Base-by-base conservation (phyloP, 1,140 invertebrate species). In the Drosophila lini region DNA sequence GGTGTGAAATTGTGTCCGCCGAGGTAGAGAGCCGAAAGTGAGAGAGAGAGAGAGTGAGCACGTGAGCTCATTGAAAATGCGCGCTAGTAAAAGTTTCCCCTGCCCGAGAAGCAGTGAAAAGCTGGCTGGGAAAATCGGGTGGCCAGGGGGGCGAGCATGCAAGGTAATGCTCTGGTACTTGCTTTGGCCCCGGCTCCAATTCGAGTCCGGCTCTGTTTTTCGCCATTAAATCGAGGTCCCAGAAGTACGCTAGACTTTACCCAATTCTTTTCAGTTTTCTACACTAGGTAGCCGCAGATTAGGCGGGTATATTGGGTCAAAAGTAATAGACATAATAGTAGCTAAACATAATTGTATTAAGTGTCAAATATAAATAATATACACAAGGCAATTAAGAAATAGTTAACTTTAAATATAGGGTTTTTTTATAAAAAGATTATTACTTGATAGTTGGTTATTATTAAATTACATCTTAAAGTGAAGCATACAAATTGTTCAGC, bases 1-100 rank as follows among this genome's bases (percentile, higher is more conserved):
- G 74, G 74, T 90, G 78, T 85, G 67, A 89, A 89, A 85, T 89
- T 89, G 81, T 85, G 85, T 90, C 67, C 85, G 84, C 74, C 68
- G 53, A 53, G 70, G 74, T 44, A n/a, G 28, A 58, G 52, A 34
- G 16, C 7, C 31, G n/a, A 22, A n/a, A 38, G 5, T 4, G 55
- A 34, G 63, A 69, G 52, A 56, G 67, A 47, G 67, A 47, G 44
- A 68, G 50, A 71, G 53, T 38, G 16, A 65, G 74, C 77, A 88
- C 84, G 73, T 88, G 84, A 89, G 80, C 73, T 74, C 80, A 89
- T 83, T 83, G 78, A 62, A 74, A 82, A 88, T 86, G 67, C 61
- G 68, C 84, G 67, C 77, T 67, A 80, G 76, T 78, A 82, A 85
- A 85, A 85, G 64, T 82, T 78, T 56, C 25, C 74, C 59, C 53